Evolutionary conservation across 2,888 invertebrate species (phyloP).

Genomic region (Drosophila colorata): DNA sequence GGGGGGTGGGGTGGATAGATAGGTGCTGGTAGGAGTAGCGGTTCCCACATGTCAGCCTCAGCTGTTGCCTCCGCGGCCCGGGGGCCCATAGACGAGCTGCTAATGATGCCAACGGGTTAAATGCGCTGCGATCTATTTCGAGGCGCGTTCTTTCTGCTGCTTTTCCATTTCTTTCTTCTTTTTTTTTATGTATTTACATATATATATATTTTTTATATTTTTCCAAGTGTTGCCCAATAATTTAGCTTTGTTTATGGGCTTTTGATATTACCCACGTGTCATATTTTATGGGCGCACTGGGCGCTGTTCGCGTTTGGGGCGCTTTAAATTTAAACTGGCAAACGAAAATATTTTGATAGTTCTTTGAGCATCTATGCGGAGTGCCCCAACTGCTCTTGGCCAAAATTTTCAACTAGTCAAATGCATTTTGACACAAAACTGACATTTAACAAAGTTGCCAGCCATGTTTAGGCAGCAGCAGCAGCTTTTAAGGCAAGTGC

Average conservation of each 20-base stretch:
- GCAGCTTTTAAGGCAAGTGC: slow-evolving; percentile 27
- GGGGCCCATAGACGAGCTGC: slow-evolving; percentile 57
- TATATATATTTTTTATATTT: slow-evolving; percentile 36
- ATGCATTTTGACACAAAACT: slow-evolving; percentile 80
- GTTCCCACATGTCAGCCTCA: slow-evolving; percentile 71
- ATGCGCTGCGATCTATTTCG: slow-evolving; percentile 67
- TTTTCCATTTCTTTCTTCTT: slow-evolving; percentile 11
- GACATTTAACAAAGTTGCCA: slow-evolving; percentile 81
- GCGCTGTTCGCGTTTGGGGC: slow-evolving; percentile 14
- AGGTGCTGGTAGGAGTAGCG: slow-evolving; percentile 9
- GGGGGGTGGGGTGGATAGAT: not conserved
- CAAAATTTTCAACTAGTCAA: slow-evolving; percentile 49
- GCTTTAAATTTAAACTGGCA: slow-evolving; percentile 49
- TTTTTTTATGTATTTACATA: slow-evolving; percentile 5
- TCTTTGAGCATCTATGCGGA: slow-evolving; percentile 22
- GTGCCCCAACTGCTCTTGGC: slow-evolving; percentile 13
- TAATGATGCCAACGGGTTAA: slow-evolving; percentile 79
- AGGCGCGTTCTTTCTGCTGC: slow-evolving; percentile 21
- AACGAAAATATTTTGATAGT: slow-evolving; percentile 61
- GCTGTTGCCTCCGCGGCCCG: slow-evolving; percentile 43
- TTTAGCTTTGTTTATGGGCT: slow-evolving; percentile 71
- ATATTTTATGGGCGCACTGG: slow-evolving; percentile 62
- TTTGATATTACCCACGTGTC: slow-evolving; percentile 74
- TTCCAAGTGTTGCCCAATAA: slow-evolving; percentile 69
- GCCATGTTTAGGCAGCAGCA: slow-evolving; percentile 54